Base-by-base conservation (phyloP, 2,888 invertebrate genomes). In the Oeneis ivallda region DNA sequence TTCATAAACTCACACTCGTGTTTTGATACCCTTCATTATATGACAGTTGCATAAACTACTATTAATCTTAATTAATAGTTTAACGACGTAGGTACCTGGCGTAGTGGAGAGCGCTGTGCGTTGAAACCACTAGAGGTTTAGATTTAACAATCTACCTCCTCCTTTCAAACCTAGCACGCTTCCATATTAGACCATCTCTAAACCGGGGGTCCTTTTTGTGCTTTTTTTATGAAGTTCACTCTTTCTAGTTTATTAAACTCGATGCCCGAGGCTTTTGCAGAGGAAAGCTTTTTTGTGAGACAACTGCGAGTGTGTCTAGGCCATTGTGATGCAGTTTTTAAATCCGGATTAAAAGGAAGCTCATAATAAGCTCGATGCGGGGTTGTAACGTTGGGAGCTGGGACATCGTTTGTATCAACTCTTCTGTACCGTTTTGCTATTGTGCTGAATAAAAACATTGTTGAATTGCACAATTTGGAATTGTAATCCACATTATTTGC, bases 251-350 rank as follows among this genome's bases (percentile, higher is more conserved):
- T 47, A 47, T 47, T 47, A 3, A 47, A 47, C 47, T 47, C 47
- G 86, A 85, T 85, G 74, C 83, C 83, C 84, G 80, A 81, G 81
- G 77, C 74, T 79, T 79, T 54, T 85, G 81, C 80, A 84, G 83
- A 83, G 81, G 79, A 81, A 77, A 78, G 70, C 77, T 80, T 84
- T 86, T 62, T 62, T 61, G 76, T 79, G 81, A 82, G 79, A 79
- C 75, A 76, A 77, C 76, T 75, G 73, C 75, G 80, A 79, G 81
- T 81, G 80, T 82, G 81, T 79, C 76, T 80, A 80, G 75, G 73
- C 83, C 71, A 86, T 90, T 90, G 89, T 90, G 75, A 79, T 81
- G 80, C 83, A 84, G 81, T 87, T 90, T 87, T 85, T 84, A 86
- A 87, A 82, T 80, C 81, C 80, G 85, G 88, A 89, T 90, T 89